A percentile compares a stretch with the other conserved stretches of the same genome.
These are phyloP conservation scores for Rhinopomastus cyanomelas DNA, from an alignment of 2,113 vertebrate species.

Conservation along the genomic window DNA sequence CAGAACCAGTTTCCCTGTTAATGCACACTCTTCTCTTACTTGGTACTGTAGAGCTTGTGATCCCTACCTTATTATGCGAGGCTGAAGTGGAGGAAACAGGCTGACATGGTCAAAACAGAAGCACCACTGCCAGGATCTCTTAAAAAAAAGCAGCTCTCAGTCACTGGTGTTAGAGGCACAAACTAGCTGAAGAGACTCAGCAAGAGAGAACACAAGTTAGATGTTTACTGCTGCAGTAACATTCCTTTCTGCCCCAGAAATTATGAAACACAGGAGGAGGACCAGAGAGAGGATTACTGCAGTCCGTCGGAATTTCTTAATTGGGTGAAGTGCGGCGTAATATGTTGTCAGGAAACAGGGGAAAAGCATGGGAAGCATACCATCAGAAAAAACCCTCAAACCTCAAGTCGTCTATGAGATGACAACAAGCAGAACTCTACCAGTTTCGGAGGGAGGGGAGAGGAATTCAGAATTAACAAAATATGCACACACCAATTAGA, in stretches of 20 bases:
- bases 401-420: too few relatives aligned
- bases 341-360: too few relatives aligned
- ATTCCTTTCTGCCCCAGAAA: not conserved
- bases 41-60: not conserved
- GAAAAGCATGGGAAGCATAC: too few relatives aligned
- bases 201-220: not conserved
- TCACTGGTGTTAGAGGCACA: not conserved
- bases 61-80: not conserved
- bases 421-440: too few relatives aligned
- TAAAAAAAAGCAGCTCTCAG: not conserved
- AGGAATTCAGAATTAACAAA: too few relatives aligned
- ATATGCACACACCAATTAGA: too few relatives aligned
- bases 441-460: too few relatives aligned
- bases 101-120: not conserved
- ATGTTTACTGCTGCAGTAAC: not conserved
- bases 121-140: not conserved
- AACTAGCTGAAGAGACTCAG: not conserved
- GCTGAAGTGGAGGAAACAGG: not conserved
- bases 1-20: accelerated
- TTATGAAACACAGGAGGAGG: not conserved
- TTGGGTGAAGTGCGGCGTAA: too few relatives aligned
- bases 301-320: too few relatives aligned
- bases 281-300: too few relatives aligned
- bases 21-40: not conserved
- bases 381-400: too few relatives aligned